These are phyloP conservation scores for Protonibea diacanthus DNA, from an alignment of 2,797 vertebrate species.

Conservation along the genomic window DNA sequence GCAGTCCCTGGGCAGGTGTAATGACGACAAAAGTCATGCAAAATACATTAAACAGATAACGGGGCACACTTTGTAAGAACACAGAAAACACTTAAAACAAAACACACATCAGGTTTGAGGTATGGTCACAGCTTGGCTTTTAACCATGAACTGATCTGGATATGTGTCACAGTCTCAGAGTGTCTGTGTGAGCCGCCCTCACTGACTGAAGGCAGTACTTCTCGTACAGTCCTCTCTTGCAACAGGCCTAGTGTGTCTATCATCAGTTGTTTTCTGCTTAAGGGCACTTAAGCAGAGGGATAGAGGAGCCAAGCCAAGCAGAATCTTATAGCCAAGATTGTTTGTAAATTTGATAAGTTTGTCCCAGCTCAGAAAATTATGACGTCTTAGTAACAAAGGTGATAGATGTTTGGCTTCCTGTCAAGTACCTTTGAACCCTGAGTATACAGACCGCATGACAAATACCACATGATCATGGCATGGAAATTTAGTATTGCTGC, in stretches of 20 bases:
- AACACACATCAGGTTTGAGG: neutral
- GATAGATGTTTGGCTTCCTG: no score
- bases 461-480: no score
- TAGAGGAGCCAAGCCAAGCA: no score
- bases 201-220: neutral
- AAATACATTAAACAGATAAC: neutral
- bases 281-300: no score
- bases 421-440: no score
- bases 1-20: no score
- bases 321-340: no score
- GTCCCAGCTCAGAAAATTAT: no score
- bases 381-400: no score
- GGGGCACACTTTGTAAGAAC: neutral
- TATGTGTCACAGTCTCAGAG: neutral
- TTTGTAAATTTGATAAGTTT: no score
- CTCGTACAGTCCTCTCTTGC: neutral
- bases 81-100: neutral
- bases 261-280: neutral
- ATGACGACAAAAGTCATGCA: neutral
- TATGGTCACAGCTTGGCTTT: neutral
- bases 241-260: neutral
- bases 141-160: neutral
- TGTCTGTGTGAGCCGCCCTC: slow-evolving; percentile 10
- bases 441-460: no score
- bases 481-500: no score